phyloP scores from a whole-genome alignment of 2,888 invertebrate species.

The Dicyrtomina minuta region DNA sequence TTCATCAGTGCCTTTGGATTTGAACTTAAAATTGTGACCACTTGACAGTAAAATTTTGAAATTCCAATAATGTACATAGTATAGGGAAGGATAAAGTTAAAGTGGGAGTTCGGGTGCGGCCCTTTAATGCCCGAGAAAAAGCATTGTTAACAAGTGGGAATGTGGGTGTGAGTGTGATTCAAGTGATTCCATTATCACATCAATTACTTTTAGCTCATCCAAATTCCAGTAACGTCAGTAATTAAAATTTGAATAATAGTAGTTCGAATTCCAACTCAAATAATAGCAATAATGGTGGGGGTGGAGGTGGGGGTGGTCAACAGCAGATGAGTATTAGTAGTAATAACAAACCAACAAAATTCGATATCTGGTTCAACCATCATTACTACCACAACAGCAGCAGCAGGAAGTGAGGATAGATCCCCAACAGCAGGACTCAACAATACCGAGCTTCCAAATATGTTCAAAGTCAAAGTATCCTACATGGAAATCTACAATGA shows the following conservation, averaged over 20 bases:
- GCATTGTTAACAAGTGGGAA: conserved; percentile 48
- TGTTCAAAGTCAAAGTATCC: conserved; percentile 92
- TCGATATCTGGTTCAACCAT: background rate
- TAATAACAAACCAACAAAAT: conserved; percentile 76
- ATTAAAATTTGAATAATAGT: conserved; percentile 30
- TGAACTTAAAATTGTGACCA: too few relatives aligned
- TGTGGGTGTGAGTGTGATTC: conserved; percentile 39
- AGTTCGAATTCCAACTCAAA: conserved; percentile 22
- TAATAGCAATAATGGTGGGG: too few relatives aligned
- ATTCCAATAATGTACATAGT: too few relatives aligned
- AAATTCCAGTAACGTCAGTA: conserved; percentile 31
- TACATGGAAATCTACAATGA: conserved; percentile 99
- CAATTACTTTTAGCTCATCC: conserved; percentile 47
- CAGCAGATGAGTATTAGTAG: conserved; percentile 59
- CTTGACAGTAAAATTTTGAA: too few relatives aligned
- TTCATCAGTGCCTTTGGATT: too few relatives aligned
- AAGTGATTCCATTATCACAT: conserved; percentile 40
- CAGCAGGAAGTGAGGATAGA: too few relatives aligned
- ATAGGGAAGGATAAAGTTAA: conserved; percentile 97
- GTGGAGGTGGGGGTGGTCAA: background rate
- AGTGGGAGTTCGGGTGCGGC: conserved; percentile 97
- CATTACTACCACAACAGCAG: conserved; percentile 14
- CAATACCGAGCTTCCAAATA: conserved; percentile 53
- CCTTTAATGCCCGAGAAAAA: conserved; percentile 96
- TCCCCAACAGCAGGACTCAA: conserved; percentile 14